Evolutionary conservation across 1,140 invertebrate species (phyloP).

Genomic region (Drosophila equinoxialis): DNA sequence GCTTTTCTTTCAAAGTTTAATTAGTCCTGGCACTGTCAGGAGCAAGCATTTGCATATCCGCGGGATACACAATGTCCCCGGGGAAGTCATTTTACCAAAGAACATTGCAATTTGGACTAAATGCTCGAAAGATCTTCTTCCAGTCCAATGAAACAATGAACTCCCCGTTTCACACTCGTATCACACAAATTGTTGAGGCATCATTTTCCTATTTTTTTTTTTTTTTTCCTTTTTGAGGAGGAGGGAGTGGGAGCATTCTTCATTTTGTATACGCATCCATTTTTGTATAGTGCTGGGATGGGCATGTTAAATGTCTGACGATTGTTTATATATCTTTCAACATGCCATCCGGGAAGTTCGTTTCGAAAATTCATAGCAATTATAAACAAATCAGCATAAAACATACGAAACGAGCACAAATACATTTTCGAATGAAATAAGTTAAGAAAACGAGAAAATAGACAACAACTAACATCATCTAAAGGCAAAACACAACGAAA

Average conservation of each 20-base stretch:
- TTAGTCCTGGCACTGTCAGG: constrained; percentile 60
- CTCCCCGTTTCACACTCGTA: not conserved
- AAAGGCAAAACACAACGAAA: constrained; percentile 12
- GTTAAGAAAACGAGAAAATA: constrained; percentile 37
- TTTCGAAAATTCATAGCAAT: constrained; percentile 76
- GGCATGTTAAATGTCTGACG: constrained; percentile 65
- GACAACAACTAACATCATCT: constrained; percentile 15
- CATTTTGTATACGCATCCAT: constrained; percentile 29
- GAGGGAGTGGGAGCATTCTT: constrained; percentile 17
- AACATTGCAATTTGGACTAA: constrained; percentile 73
- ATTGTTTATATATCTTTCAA: constrained; percentile 81
- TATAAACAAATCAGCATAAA: constrained; percentile 82
- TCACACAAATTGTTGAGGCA: constrained; percentile 47
- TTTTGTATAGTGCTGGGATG: constrained; percentile 16
- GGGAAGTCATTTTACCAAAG: constrained; percentile 54
- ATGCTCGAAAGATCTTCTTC: constrained; percentile 58
- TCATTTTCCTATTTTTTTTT: not conserved
- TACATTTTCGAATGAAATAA: constrained; percentile 49
- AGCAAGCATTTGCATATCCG: constrained; percentile 68
- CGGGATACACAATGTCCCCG: constrained; percentile 30
- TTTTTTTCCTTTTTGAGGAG: not conserved
- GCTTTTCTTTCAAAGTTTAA: constrained; percentile 77
- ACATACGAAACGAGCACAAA: constrained; percentile 51
- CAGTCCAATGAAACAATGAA: constrained; percentile 35
- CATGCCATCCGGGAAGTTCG: constrained; percentile 79